Conservation (phyloP, 1,140 invertebrate species). For the Pemphigus obesinymphae region DNA sequence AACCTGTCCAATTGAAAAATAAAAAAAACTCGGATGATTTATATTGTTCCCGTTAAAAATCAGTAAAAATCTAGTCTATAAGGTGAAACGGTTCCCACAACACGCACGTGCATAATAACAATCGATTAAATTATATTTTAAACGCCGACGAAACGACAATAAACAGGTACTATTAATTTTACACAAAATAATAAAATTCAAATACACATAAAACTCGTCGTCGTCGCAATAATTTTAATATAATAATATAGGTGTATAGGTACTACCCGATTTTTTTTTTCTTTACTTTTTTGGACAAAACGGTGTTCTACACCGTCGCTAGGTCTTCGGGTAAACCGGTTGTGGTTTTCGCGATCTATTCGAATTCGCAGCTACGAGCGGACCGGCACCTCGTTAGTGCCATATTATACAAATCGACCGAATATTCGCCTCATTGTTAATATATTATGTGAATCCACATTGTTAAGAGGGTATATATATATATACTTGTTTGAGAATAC, state of each 20-base stretch:
- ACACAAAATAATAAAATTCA: too few species aligned
- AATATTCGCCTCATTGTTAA: neutral
- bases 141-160: neutral
- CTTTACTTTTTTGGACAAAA: neutral
- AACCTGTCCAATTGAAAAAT: neutral
- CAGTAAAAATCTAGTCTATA: neutral
- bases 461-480: neutral
- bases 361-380: neutral
- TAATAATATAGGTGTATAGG: too few species aligned
- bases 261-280: too few species aligned
- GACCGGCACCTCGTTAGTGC: slow-evolving; percentile 14
- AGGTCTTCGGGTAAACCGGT: neutral
- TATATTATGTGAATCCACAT: neutral
- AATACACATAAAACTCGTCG: too few species aligned
- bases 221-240: too few species aligned
- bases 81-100: neutral
- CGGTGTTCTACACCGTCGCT: neutral
- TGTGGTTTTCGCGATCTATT: neutral
- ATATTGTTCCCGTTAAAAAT: neutral
- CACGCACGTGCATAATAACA: neutral
- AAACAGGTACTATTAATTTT: too few species aligned
- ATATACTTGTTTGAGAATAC: neutral
- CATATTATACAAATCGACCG: slow-evolving; percentile 2
- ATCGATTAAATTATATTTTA: neutral
- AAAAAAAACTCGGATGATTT: neutral